Evolutionary conservation across 1,140 invertebrate species (phyloP), one percentile per base, ranked within the genome.

Genomic region (Gonatopus flavifemur): DNA sequence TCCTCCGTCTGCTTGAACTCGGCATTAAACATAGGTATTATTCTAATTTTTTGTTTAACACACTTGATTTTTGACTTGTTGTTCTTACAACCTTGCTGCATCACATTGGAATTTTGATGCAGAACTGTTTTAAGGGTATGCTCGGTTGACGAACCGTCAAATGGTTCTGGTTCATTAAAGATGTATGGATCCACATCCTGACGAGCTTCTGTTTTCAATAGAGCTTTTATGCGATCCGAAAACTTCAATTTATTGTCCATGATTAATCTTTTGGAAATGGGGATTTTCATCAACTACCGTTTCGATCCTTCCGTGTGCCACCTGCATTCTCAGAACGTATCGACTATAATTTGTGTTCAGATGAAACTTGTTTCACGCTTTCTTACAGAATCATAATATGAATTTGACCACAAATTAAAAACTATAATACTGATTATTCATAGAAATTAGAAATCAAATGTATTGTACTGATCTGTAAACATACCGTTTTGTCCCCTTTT

Each of bases 131-230:
- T 67, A 15, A 64, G 40, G 44, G 66, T 71, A 55, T 70, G 74
- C 15, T 67, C 64, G 7, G 49, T 51, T 39, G 64, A 46, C 28
- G 61, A 49, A 25, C 52, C 37, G n/a, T n/a, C n/a, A 33, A 76
- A 66, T 25, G 76, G 71, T 43, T 79, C 77, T 4, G 78, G 74
- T 54, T 83, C 82, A 53, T 81, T 78, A 62, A 85, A 85, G 24
- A 83, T 79, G 57, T 85, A 84, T 1, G 83, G 83, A 72, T 85
- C 83, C 13, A 70, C 67, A 57, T 77, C 70, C 49, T 72, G 66
- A 20, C 63, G 68, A 24, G 59, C 46, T 38, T 78, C 77, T 36
- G 69, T 74, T 60, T 80, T 80, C 36, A 81, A 61, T 40, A 81
- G 64, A 43, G 77, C 70, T 54, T 80, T 82, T 32, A 78, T 61